A percentile compares a stretch with the other conserved stretches of the same genome.
Evolutionary conservation across 2,888 invertebrate genomes (phyloP).

Genomic region (Apodemia zela): DNA sequence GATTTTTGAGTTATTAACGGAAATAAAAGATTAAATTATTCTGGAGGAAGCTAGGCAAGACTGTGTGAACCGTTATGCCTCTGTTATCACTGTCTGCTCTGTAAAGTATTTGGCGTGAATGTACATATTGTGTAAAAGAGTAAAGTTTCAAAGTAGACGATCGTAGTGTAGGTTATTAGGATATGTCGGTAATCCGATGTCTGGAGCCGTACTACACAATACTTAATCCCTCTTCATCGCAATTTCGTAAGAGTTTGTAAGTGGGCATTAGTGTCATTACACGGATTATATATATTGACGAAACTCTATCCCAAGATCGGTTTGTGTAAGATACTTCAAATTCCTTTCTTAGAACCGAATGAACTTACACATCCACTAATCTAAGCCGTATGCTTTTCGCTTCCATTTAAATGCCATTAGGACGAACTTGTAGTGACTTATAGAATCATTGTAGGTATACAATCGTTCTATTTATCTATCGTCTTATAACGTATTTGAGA

Average conservation of each 20-base stretch:
- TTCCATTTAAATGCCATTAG: background rate
- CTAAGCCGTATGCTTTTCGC: background rate
- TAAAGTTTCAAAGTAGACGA: background rate
- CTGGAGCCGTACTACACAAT: background rate
- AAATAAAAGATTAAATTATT: too few species aligned
- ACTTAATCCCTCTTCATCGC: constrained; percentile 5
- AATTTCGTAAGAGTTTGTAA: constrained; percentile 4
- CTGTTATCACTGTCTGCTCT: too few species aligned
- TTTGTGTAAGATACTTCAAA: background rate
- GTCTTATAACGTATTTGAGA: too few species aligned
- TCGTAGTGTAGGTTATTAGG: background rate
- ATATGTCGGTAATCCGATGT: background rate
- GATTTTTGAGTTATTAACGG: too few species aligned
- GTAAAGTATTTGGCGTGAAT: too few species aligned
- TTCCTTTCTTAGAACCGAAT: background rate
- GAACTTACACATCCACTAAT: background rate
- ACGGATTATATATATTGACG: background rate
- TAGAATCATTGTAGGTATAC: too few species aligned
- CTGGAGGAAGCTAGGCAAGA: too few species aligned
- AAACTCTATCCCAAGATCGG: background rate
- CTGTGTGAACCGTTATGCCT: too few species aligned
- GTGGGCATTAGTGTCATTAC: background rate
- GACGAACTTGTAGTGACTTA: too few species aligned
- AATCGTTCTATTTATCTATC: too few species aligned
- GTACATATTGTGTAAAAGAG: background rate